These are phyloP conservation scores for Spisula solida DNA, from an alignment of 2,888 invertebrate species.

Conservation along the genomic window DNA sequence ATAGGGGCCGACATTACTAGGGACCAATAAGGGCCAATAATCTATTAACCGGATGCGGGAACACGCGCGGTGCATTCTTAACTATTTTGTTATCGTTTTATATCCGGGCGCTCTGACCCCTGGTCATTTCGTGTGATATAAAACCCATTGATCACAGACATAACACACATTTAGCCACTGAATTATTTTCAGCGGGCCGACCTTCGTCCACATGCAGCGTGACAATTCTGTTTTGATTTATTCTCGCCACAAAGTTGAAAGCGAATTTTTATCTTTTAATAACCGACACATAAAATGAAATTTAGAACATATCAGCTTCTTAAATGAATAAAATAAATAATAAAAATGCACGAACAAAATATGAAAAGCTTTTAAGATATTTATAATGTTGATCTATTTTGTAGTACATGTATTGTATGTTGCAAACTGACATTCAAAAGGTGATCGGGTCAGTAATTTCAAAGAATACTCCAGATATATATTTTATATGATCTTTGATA, in stretches of 20 bases:
- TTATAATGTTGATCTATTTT: no score
- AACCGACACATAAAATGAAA: neutral
- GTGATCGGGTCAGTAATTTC: no score
- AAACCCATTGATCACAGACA: conserved; percentile 34
- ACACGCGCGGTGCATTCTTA: conserved; percentile 43
- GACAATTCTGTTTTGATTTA: neutral
- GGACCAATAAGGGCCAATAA: conserved; percentile 12
- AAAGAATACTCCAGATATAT: no score
- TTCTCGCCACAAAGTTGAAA: neutral
- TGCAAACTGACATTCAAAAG: no score
- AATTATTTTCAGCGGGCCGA: conserved; percentile 6
- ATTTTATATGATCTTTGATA: no score
- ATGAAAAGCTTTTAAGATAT: no score
- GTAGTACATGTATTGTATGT: no score
- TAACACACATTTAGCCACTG: neutral
- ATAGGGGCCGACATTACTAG: conserved; percentile 44
- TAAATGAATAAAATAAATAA: neutral
- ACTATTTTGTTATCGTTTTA: conserved; percentile 44
- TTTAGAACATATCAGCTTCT: neutral
- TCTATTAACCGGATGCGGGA: conserved; percentile 9
- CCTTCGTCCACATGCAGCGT: neutral
- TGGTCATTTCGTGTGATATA: conserved; percentile 43
- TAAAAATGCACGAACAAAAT: neutral
- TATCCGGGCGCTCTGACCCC: conserved; percentile 17
- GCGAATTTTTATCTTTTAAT: conserved; percentile 19